Evolutionary conservation across 2,797 vertebrate genomes (phyloP), one percentile per base, ranked within the genome.

Genomic region (Borostomias antarcticus): DNA sequence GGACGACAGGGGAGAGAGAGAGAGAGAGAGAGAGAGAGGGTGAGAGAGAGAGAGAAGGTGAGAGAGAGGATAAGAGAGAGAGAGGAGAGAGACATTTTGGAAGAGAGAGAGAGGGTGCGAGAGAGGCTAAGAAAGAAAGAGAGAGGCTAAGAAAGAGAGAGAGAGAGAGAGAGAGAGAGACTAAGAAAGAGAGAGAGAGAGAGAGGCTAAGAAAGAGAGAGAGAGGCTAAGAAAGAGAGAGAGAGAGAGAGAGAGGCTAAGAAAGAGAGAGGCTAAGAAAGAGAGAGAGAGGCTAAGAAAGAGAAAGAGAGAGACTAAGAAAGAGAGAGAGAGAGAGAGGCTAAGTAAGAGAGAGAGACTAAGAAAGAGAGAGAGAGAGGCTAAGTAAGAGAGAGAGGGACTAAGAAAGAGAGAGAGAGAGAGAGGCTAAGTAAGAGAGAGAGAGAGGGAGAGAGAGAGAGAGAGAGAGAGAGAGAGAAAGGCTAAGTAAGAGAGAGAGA

Each of bases 41-140:
- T 35, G 62, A 33, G 11, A 47, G 26, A 62, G 60, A 30, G 13
- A 19, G 45, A 30, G 19, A 53, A 51, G 28, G 33, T n/a, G n/a
- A n/a, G n/a, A n/a, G n/a, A n/a, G n/a, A n/a, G 52, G 64, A 29
- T 43, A 4, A 33, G 32, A 64, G 62, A 37, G 19, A 66, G 19
- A 68, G 30, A 13, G 23, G 50, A n/a, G n/a, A n/a, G n/a, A n/a
- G n/a, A n/a, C n/a, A n/a, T n/a, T n/a, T n/a, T n/a, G n/a, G n/a
- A n/a, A n/a, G 19, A 7, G 21, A 33, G 5, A 5, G 25, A 7
- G 17, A 6, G 21, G n/a, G 10, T 43, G 21, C 43, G 35, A 40
- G 19, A 59, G 7, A 5, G 1, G 23, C 19, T 28, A 23, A 60
- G 58, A 25, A 4, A 40, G 37, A 45, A 13, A 30, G n/a, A n/a